Evolutionary conservation across 2,113 vertebrate genomes (phyloP), one percentile per base, ranked within the genome.

Genomic region (Antechinus stuartii): DNA sequence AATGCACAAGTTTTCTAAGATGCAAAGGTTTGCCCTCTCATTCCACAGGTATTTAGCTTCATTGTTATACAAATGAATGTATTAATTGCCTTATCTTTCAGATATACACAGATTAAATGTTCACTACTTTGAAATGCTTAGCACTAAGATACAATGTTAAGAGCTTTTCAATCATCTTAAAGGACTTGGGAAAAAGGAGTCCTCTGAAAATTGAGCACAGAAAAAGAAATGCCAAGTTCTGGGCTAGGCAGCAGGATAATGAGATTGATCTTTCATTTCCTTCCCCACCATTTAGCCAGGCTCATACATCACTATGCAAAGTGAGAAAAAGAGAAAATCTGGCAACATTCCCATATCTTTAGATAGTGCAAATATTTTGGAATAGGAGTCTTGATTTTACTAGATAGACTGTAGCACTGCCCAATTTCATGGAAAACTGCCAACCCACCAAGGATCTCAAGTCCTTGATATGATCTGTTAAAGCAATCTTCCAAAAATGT

Each of bases 1-100:
- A 97, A 95, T 54, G 8, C 0, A 90, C 8, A 93, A 3, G 54
- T 96, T 97, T 57, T 90, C 27, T 94, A 96, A 94, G 90, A 46
- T 8, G 8, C 94, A 91, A 84, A 94, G 46, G 4, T 54, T 94
- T 95, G 47, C 76, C 46, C 57, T 89, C 52, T 55, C 90, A 91
- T 25, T 35, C 94, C 56, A 92, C n/a, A 68, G 91, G 49, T 35
- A 90, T 96, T 96, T 93, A 95, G 27, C 25, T 96, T 26, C 89
- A 89, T 90, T 95, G 61, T 96, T 92, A 92, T 42, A 90, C 9
- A 96, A 50, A 47, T 94, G 94, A 16, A 92, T 47, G 93, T 23
- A 92, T 50, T 92, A 96, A 93, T 3, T 55, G 35, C 57, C 96
- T 96, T 96, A 0, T 95, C 30, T 93, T 94, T 50, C 11, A 91